Evolutionary conservation across 2,113 vertebrate species (phyloP).

Genomic region (Syrrhaptes paradoxus): DNA sequence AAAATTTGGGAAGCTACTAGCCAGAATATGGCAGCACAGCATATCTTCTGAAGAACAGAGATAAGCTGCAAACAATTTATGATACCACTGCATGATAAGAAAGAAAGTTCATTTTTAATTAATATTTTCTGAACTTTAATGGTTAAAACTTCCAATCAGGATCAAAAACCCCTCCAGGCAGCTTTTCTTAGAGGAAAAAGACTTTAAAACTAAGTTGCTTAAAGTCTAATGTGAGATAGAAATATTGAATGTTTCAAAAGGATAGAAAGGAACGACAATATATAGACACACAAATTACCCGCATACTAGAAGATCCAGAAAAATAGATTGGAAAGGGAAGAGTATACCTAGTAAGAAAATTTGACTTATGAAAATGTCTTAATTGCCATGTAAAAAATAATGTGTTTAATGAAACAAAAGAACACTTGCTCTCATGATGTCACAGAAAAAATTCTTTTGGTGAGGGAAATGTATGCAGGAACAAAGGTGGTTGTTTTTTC

Average conservation of each 20-base stretch:
- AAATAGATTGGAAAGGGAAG: neutral
- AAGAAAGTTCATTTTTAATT: neutral
- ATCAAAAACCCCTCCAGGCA: neutral
- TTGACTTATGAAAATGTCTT: neutral
- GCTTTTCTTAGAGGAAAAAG: neutral
- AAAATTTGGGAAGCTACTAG: neutral
- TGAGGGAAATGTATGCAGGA: rapidly evolving
- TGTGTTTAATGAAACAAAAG: neutral
- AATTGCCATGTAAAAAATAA: neutral
- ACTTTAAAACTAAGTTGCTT: neutral
- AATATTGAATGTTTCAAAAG: neutral
- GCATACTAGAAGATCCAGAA: neutral
- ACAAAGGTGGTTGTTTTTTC: neutral
- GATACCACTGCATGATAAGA: neutral
- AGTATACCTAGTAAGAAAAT: neutral
- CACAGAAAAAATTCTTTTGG: neutral
- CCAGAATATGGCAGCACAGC: neutral
- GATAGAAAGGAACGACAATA: neutral
- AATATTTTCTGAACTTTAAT: neutral
- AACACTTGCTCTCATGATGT: neutral
- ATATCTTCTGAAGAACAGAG: neutral
- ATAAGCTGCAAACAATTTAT: neutral
- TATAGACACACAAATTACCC: neutral
- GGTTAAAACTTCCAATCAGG: neutral
- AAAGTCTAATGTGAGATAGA: neutral